Conservation (phyloP, 2,113 vertebrate species). For the Tauraco erythrolophus region DNA sequence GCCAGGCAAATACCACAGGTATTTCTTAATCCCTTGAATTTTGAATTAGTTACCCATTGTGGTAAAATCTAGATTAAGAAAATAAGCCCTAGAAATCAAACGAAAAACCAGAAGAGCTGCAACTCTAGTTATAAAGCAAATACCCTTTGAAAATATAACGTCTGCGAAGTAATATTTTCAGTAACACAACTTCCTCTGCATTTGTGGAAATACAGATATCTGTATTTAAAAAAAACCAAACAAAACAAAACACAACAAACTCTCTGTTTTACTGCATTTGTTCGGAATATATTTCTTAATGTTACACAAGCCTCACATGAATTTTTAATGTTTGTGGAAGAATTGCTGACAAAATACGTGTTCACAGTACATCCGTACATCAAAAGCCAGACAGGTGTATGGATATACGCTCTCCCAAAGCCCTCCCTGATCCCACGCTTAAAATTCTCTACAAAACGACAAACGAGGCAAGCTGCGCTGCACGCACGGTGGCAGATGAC, state of each 20-base stretch:
- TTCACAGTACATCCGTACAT: accelerated
- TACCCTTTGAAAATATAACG: too few species aligned
- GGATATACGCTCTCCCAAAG: neutral
- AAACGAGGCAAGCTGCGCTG: neutral
- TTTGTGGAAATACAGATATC: neutral
- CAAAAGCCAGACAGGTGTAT: neutral
- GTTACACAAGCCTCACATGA: neutral
- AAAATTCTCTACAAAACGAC: neutral
- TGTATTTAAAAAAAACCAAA: neutral
- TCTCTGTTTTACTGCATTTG: neutral
- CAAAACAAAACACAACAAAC: neutral
- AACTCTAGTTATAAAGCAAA: neutral
- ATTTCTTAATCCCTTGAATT: slow-evolving; percentile 61
- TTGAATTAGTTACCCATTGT: neutral
- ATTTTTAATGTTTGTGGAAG: neutral
- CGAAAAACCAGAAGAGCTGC: neutral
- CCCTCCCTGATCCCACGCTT: neutral
- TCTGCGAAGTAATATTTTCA: neutral
- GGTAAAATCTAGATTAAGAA: neutral
- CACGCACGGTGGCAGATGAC: accelerated
- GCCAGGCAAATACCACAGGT: slow-evolving; percentile 51
- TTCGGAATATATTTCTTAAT: neutral
- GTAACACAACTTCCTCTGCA: neutral
- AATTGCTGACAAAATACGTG: neutral
- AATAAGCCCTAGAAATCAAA: slow-evolving; percentile 2